A percentile compares a stretch with the other conserved stretches of the same genome.
phyloP scores from a whole-genome alignment of 2,113 vertebrate species.

The Cercopithecus mona region DNA sequence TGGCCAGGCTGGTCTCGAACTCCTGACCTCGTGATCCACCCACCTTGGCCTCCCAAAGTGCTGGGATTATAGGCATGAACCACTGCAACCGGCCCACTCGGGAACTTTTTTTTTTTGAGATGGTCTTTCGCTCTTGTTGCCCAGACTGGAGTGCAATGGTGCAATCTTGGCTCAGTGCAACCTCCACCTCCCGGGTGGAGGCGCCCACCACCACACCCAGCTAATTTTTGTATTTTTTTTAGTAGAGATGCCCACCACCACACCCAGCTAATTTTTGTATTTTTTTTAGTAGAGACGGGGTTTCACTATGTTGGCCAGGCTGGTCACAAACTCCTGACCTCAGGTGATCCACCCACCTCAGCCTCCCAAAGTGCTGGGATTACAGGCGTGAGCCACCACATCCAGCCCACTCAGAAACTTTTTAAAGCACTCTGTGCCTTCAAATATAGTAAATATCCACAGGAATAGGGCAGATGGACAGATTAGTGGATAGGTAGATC shows the following conservation, averaged over 20 bases:
- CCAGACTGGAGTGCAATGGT: not conserved
- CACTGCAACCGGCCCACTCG: not conserved
- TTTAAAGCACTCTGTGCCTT: conserved; percentile 33
- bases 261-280: not conserved
- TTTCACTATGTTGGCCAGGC: not conserved
- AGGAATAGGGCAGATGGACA: not conserved
- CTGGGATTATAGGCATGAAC: not conserved
- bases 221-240: not conserved
- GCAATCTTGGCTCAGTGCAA: not conserved
- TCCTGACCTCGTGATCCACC: not conserved
- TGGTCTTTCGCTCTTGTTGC: not conserved
- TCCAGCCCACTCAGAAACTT: not conserved
- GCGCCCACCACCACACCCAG: not conserved
- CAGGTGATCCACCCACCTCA: not conserved
- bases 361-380: not conserved
- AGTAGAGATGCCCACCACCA: not conserved
- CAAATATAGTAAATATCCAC: not conserved
- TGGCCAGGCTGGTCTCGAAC: not conserved
- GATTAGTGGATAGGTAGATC: not conserved
- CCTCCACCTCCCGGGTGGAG: not conserved
- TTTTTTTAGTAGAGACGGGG: not conserved
- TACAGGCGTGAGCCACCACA: not conserved
- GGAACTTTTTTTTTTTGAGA: not conserved
- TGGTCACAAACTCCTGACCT: not conserved
- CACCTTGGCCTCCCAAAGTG: not conserved